Evolutionary conservation across 2,888 invertebrate species (phyloP).

Genomic region (Folsomia manolachei): DNA sequence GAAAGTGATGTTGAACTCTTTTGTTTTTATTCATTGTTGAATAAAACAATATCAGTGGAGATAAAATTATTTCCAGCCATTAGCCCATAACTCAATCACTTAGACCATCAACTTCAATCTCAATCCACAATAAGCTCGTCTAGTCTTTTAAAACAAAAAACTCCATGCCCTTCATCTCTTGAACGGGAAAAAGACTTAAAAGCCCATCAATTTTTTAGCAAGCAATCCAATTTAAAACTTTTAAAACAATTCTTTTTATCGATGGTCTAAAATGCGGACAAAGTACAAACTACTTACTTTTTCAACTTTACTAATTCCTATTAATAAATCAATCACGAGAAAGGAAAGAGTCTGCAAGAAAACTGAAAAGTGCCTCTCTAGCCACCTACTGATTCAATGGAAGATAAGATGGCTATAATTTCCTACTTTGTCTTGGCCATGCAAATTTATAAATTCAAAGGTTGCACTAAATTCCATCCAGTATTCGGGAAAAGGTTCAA

Average conservation of each 20-base stretch:
- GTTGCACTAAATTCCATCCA: too few species aligned
- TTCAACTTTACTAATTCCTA: background rate
- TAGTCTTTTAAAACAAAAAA: too few species aligned
- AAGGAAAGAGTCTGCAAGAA: background rate
- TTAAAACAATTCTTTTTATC: background rate
- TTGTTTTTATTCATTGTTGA: too few species aligned
- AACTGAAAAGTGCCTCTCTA: background rate
- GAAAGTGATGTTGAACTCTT: too few species aligned
- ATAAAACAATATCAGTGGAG: too few species aligned
- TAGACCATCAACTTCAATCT: too few species aligned
- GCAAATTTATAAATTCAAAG: background rate
- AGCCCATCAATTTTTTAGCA: background rate
- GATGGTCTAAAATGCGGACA: background rate
- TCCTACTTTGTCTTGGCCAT: background rate
- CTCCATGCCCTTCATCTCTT: too few species aligned
- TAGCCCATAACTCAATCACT: too few species aligned
- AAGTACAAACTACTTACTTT: background rate
- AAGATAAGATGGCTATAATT: too few species aligned
- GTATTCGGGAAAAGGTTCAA: too few species aligned
- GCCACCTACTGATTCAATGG: background rate
- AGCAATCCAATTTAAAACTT: background rate
- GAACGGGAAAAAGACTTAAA: background rate
- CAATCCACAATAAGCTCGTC: too few species aligned
- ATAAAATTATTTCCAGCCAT: too few species aligned
- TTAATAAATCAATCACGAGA: slow-evolving; percentile 5